A percentile compares a stretch with the other conserved stretches of the same genome.
Conservation (phyloP, 2,888 invertebrate species). For the Anoplius nigerrimus region DNA sequence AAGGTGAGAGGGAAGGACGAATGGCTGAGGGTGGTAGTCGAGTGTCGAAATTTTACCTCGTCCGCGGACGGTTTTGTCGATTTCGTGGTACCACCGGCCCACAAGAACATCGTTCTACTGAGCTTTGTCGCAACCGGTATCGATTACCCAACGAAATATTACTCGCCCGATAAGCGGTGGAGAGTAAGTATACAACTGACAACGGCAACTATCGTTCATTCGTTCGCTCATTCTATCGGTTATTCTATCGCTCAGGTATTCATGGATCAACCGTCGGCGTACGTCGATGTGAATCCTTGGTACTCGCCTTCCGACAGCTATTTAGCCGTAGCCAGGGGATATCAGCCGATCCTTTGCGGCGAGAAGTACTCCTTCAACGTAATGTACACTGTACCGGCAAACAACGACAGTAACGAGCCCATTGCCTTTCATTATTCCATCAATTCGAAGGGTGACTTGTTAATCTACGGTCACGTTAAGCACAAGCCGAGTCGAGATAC, state of each 20-base stretch:
- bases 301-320: conserved; percentile 71
- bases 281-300: conserved; percentile 70
- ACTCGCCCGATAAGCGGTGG: conserved; percentile 73
- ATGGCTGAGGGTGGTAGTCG: conserved; percentile 67
- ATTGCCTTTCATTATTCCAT: conserved; percentile 70
- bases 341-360: conserved; percentile 69
- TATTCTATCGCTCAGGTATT: conserved; percentile 58
- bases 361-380: conserved; percentile 72
- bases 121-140: conserved; percentile 71
- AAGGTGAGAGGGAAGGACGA: conserved; percentile 69
- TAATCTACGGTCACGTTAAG: conserved; percentile 70
- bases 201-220: neutral
- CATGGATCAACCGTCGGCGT: conserved; percentile 72
- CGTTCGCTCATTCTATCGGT: neutral
- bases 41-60: conserved; percentile 72
- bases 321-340: conserved; percentile 65
- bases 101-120: conserved; percentile 66
- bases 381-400: conserved; percentile 67
- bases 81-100: conserved; percentile 72
- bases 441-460: conserved; percentile 69
- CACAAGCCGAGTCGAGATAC: conserved; percentile 70
- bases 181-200: conserved; percentile 57
- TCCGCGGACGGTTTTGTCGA: conserved; percentile 70
- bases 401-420: conserved; percentile 53
- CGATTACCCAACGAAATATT: conserved; percentile 72